Evolutionary conservation across 2,113 vertebrate genomes (phyloP).

Genomic region (Brachyistius frenatus): DNA sequence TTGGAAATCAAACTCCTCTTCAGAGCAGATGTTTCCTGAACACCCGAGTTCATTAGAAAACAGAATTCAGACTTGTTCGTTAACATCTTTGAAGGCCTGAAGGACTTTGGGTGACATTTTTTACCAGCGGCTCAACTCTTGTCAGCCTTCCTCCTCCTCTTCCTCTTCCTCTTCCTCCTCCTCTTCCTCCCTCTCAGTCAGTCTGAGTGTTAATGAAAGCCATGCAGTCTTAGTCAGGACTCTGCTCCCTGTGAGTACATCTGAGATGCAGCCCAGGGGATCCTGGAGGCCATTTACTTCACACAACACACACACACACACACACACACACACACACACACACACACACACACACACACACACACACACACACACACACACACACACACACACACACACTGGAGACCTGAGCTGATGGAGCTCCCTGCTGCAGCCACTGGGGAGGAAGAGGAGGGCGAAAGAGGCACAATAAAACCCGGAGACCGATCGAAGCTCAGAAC

Average conservation of each 20-base stretch:
- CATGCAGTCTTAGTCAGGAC: conserved; percentile 66
- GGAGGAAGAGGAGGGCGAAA: conserved; percentile 15
- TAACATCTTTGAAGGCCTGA: neutral
- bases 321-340: conserved; percentile 30
- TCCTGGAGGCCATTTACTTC: conserved; percentile 69
- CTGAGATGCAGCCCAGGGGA: conserved; percentile 66
- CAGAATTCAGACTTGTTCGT: neutral
- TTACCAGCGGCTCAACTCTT: conserved; percentile 7
- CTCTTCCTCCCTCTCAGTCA: neutral
- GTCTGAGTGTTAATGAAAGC: conserved; percentile 54
- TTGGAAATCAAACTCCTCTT: too few relatives aligned
- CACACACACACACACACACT: conserved; percentile 2
- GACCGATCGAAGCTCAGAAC: conserved; percentile 12
- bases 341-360: conserved; percentile 24
- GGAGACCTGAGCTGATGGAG: conserved; percentile 53
- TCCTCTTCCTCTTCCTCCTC: conserved; percentile 15
- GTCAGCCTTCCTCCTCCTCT: neutral
- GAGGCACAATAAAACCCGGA: neutral
- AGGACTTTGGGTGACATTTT: neutral
- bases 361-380: neutral
- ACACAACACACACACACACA: conserved; percentile 59
- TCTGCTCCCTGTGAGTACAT: conserved; percentile 73
- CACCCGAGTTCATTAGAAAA: too few relatives aligned
- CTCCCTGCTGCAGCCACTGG: conserved; percentile 27
- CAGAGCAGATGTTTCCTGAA: too few relatives aligned